A percentile compares a stretch with the other conserved stretches of the same genome.
These are phyloP conservation scores for Achatina immaculata DNA, from an alignment of 1,140 invertebrate species.

Conservation along the genomic window DNA sequence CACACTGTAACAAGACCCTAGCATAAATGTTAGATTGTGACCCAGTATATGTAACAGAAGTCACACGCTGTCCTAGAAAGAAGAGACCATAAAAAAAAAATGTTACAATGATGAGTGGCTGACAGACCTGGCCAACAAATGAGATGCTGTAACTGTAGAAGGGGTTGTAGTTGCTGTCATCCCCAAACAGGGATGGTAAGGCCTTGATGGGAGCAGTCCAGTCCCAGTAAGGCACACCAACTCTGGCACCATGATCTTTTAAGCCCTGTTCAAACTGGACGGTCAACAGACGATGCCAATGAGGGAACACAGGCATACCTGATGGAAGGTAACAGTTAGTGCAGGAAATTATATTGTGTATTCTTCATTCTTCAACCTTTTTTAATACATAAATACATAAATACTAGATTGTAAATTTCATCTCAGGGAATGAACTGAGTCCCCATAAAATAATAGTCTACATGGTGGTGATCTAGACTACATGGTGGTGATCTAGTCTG, in stretches of 20 bases:
- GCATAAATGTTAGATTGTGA: too few species aligned
- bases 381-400: too few species aligned
- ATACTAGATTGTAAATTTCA: too few species aligned
- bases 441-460: background rate
- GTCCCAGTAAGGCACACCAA: conserved; percentile 42
- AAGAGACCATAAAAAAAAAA: too few species aligned
- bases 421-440: too few species aligned
- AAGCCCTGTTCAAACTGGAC: conserved; percentile 41
- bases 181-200: conserved; percentile 37
- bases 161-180: conserved; percentile 29
- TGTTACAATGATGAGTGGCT: too few species aligned
- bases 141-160: conserved; percentile 1
- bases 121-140: background rate
- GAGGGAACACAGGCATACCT: conserved; percentile 46
- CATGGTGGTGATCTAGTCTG: too few species aligned
- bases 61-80: too few species aligned
- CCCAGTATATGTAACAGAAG: too few species aligned
- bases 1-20: too few species aligned
- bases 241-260: conserved; percentile 22
- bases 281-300: conserved; percentile 40
- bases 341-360: too few species aligned
- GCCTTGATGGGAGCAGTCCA: conserved; percentile 32
- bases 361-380: too few species aligned
- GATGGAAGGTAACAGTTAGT: background rate
- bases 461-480: background rate